Base-by-base conservation (phyloP, 2,113 vertebrate genomes). In the Dendrocopos noguchii region DNA sequence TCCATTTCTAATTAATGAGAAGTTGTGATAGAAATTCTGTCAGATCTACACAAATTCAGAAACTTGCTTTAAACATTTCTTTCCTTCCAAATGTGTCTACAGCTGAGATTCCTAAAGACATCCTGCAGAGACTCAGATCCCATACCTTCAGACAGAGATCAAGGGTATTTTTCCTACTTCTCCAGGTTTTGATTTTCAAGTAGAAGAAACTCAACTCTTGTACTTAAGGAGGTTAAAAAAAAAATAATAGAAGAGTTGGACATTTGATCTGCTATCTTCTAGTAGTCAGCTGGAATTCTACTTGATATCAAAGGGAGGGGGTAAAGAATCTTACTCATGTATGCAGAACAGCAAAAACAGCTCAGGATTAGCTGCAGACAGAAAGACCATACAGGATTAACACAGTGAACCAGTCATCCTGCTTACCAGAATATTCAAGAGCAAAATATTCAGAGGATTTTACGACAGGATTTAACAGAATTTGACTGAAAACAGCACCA, bases 361-460 rank as follows among this genome's bases (percentile, higher is more conserved):
- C 88, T 97, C 81, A 85, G 96, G 92, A 96, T 94, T 96, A 97
- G 90, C 77, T 87, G 87, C 88, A 94, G 95, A 94, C 91, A 90
- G 94, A 91, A 90, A 94, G 95, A 93, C 96, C 91, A 91, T 81
- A 90, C 2, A 82, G 79, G 94, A 95, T 95, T 89, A 94, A 84
- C 82, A 96, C 88, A 95, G 88, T 86, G 90, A 96, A 95, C 86
- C 77, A 97, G 92, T 42, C 94, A 93, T 65, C 76, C 31, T n/a
- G 87, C 88, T 42, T 74, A 89, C 80, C 39, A 86, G 88, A 96
- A 94, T 95, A 93, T 85, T 80, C 88, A 92, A 83, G 73, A 96
- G 92, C 86, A 93, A 94, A 92, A 96, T 64, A 94, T 87, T 87
- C 90, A 76, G 93, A 95, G 94, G 95, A 96, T 96, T 96, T 96